A percentile compares a stretch with the other conserved stretches of the same genome.
phyloP scores from a whole-genome alignment of 1,140 invertebrate genomes.

The Nasonia vitripennis region DNA sequence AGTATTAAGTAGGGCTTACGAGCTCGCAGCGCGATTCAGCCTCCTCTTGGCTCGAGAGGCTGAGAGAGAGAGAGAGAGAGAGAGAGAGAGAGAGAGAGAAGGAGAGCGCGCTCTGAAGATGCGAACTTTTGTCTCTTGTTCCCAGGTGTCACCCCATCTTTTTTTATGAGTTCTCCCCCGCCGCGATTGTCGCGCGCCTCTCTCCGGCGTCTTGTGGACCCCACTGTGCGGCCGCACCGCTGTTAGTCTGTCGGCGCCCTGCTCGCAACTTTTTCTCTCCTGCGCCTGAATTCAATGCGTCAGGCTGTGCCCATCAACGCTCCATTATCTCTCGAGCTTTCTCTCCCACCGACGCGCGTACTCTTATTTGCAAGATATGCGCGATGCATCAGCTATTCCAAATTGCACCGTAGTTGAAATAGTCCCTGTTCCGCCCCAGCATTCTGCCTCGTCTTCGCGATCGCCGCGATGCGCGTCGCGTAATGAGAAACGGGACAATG shows the following conservation, averaged over 20 bases:
- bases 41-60: conserved; percentile 52
- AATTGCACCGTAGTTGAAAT: no score
- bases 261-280: background rate
- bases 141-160: conserved; percentile 43
- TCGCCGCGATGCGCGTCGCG: background rate
- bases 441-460: no score
- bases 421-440: no score
- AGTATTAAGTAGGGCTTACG: conserved; percentile 66
- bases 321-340: background rate
- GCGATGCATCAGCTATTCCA: no score
- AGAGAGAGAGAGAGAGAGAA: background rate
- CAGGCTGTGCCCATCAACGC: background rate
- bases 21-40: conserved; percentile 65
- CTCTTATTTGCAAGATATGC: no score
- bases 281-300: background rate
- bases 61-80: background rate
- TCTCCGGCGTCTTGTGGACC: background rate
- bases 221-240: no score
- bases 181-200: conserved; percentile 33
- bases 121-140: conserved; percentile 50
- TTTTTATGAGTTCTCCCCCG: conserved; percentile 43
- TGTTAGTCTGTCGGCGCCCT: background rate
- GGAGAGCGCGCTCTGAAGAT: background rate
- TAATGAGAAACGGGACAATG: background rate
- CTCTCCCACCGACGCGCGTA: background rate